phyloP scores from a whole-genome alignment of 2,888 invertebrate genomes.

The Eudemis profundana region DNA sequence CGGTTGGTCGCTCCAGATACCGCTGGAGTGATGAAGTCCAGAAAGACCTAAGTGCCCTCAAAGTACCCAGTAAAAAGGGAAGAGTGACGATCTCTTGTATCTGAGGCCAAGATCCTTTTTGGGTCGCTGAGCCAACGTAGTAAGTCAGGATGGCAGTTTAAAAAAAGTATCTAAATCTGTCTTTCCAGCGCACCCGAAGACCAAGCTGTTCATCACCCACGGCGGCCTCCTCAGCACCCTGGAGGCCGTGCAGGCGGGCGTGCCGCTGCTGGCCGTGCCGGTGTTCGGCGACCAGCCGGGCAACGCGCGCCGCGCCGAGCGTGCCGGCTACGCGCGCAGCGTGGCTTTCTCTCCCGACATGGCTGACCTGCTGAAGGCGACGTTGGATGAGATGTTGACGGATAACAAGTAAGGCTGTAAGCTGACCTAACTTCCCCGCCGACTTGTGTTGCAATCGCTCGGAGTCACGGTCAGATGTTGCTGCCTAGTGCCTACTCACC shows the following conservation, averaged over 20 bases:
- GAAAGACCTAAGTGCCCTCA: no score
- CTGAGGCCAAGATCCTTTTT: no score
- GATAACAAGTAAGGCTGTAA: slow-evolving; percentile 28
- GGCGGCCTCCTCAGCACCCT: slow-evolving; percentile 61
- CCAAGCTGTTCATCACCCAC: slow-evolving; percentile 61
- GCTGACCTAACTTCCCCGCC: neutral
- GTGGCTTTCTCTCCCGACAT: slow-evolving; percentile 28
- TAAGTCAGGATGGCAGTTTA: no score
- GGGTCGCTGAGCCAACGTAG: no score
- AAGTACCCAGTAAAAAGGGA: no score
- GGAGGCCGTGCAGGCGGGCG: slow-evolving; percentile 53
- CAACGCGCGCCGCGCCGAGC: slow-evolving; percentile 40
- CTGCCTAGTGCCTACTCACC: no score
- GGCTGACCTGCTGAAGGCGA: slow-evolving; percentile 2
- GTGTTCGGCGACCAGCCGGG: slow-evolving; percentile 47
- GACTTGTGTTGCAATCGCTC: no score
- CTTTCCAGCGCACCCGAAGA: slow-evolving; percentile 59
- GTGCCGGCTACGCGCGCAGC: slow-evolving; percentile 36
- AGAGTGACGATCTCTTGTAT: no score
- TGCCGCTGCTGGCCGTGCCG: slow-evolving; percentile 44
- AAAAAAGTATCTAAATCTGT: neutral
- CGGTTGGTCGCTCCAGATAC: no score
- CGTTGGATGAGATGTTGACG: slow-evolving; percentile 18
- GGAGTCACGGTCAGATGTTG: neutral
- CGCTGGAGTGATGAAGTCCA: no score